These are phyloP conservation scores for Agrypnia vestita DNA, from an alignment of 1,140 invertebrate genomes.

Conservation along the genomic window DNA sequence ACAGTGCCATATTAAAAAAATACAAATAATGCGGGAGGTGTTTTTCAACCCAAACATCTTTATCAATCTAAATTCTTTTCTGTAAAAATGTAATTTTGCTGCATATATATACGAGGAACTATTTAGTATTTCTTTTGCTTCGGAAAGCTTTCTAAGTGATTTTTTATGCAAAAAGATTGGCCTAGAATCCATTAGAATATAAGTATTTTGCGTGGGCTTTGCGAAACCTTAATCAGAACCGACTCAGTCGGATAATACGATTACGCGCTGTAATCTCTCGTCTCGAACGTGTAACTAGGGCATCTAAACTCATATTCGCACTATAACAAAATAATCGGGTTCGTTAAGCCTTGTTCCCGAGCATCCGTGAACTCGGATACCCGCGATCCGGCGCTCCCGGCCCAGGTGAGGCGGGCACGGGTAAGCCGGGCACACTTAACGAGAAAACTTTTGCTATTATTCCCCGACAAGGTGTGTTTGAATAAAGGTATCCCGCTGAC, in stretches of 20 bases:
- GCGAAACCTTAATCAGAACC: conserved; percentile 6
- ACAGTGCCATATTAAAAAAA: no score
- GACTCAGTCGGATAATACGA: conserved; percentile 5
- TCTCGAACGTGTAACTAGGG: conserved; percentile 22
- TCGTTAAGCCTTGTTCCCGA: conserved; percentile 41
- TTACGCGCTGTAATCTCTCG: conserved; percentile 5
- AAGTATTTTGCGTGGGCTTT: neutral
- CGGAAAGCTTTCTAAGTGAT: no score
- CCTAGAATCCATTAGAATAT: no score
- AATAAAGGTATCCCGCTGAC: conserved; percentile 52
- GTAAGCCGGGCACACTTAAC: conserved; percentile 46
- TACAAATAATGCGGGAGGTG: no score
- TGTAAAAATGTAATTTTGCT: no score
- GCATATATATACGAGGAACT: no score
- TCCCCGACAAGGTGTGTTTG: conserved; percentile 50
- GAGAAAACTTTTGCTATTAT: conserved; percentile 58
- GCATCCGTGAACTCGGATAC: conserved; percentile 20
- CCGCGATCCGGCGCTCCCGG: conserved; percentile 1
- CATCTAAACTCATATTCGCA: conserved; percentile 38
- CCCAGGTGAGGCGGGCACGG: conserved; percentile 24
- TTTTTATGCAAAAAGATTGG: no score
- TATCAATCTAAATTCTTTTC: no score
- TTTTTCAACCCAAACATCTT: no score
- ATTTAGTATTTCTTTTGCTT: no score
- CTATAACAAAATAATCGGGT: conserved; percentile 42